These are phyloP conservation scores for Synergus japonicus DNA, from an alignment of 2,888 invertebrate genomes.

Conservation along the genomic window DNA sequence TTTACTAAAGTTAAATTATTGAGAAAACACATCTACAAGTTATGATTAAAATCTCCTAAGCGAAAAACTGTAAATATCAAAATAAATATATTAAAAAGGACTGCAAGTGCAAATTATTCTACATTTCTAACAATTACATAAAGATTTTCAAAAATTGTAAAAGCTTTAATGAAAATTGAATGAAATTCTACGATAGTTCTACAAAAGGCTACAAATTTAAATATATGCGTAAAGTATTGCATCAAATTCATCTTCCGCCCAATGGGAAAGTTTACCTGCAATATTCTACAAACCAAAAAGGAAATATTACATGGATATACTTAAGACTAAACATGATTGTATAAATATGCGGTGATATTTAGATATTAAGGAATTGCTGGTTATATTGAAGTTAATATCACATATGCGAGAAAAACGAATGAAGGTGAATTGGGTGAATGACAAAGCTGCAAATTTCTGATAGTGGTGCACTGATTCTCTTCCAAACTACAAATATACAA, in stretches of 20 bases:
- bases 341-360: conserved; percentile 15
- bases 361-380: conserved; percentile 27
- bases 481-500: conserved; percentile 25
- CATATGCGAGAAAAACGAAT: conserved; percentile 26
- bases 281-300: neutral
- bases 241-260: conserved; percentile 14
- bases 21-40: neutral
- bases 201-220: neutral
- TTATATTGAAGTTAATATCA: conserved; percentile 34
- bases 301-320: conserved; percentile 33
- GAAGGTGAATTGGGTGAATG: conserved; percentile 31
- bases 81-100: neutral
- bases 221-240: neutral
- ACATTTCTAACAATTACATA: neutral
- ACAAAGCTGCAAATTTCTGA: conserved; percentile 17
- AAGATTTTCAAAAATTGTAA: neutral
- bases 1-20: neutral
- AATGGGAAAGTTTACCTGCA: conserved; percentile 22
- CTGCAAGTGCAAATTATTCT: neutral
- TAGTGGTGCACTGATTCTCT: conserved; percentile 25
- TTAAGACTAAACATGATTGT: conserved; percentile 12
- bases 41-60: neutral
- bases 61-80: conserved; percentile 9
- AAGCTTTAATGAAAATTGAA: neutral
- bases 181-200: conserved; percentile 14